Evolutionary conservation across 2,888 invertebrate genomes (phyloP), one percentile per base, ranked within the genome.

Genomic region (Aphodius granarius): DNA sequence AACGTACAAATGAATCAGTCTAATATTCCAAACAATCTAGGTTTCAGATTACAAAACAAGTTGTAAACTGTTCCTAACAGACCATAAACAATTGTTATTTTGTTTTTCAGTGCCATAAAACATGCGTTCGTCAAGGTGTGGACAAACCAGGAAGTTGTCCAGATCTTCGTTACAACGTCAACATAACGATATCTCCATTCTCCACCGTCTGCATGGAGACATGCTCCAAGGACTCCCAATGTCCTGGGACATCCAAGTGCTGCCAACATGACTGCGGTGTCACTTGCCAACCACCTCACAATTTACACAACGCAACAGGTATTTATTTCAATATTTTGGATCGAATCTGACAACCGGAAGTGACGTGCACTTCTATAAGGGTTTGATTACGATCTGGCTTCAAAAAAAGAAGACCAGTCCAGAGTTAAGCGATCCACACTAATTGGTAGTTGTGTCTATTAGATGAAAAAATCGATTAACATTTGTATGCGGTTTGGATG

Each of bases 261-360:
- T 94, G 94, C 81, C 88, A 88, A 63, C 91, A 92, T 78, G 87
- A 89, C 20, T 94, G 94, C 81, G 94, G 94, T 0, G 88, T 91
- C 18, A 90, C 92, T 19, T 94, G 94, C 84, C 91, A 91, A 83
- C 89, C 91, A 23, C 91, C 94, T 0, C 81, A 89, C 5, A 91
- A 91, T 75, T 86, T 94, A 76, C 83, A 91, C 80, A 87, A 89
- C 80, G 82, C 89, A 84, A 83, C 90, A 87, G 91, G 92, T 93
- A 83, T 43, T 43, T 43, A 43, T 43, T 43, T 9, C 43, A 13
- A 43, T 43, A 43, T 43, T 43, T 43, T 43, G 9, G 9, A 9
- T 43, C 43, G 43, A n/a, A n/a, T n/a, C n/a, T n/a, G n/a, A n/a
- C n/a, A n/a, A n/a, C n/a, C n/a, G n/a, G n/a, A n/a, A n/a, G n/a